phyloP scores from a whole-genome alignment of 1,140 invertebrate species.

The Drosophila mojavensis region DNA sequence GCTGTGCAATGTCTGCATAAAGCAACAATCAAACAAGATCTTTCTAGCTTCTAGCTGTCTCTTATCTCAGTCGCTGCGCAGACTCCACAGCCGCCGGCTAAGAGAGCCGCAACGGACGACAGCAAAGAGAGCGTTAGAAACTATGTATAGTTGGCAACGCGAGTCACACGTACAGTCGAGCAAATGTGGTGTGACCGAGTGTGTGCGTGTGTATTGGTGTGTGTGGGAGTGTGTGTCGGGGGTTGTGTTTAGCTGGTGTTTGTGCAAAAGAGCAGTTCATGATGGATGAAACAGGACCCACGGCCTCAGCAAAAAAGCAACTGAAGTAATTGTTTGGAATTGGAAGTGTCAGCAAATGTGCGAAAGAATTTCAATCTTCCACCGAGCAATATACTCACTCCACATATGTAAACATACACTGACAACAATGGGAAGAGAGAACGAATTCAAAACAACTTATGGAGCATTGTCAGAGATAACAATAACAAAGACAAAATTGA shows the following conservation, averaged over 20 bases:
- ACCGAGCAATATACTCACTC: constrained; percentile 3
- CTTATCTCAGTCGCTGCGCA: constrained; percentile 33
- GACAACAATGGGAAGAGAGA: not conserved
- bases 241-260: constrained; percentile 40
- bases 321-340: constrained; percentile 40
- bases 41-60: constrained; percentile 6
- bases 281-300: constrained; percentile 31
- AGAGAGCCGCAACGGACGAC: constrained; percentile 1
- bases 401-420: constrained; percentile 16
- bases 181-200: not conserved
- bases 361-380: constrained; percentile 27
- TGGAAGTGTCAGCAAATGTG: constrained; percentile 49
- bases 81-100: constrained; percentile 19
- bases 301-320: constrained; percentile 8
- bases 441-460: too few species aligned
- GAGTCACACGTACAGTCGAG: not conserved
- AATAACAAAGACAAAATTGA: too few species aligned
- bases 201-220: constrained; percentile 4
- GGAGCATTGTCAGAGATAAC: too few species aligned
- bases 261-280: constrained; percentile 14
- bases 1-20: constrained; percentile 56
- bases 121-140: constrained; percentile 6
- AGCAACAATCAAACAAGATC: constrained; percentile 30
- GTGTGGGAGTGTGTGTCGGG: constrained; percentile 21
- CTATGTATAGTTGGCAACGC: constrained; percentile 33